Conservation (phyloP, 2,888 invertebrate species). For the Leptopilina drosophilae region DNA sequence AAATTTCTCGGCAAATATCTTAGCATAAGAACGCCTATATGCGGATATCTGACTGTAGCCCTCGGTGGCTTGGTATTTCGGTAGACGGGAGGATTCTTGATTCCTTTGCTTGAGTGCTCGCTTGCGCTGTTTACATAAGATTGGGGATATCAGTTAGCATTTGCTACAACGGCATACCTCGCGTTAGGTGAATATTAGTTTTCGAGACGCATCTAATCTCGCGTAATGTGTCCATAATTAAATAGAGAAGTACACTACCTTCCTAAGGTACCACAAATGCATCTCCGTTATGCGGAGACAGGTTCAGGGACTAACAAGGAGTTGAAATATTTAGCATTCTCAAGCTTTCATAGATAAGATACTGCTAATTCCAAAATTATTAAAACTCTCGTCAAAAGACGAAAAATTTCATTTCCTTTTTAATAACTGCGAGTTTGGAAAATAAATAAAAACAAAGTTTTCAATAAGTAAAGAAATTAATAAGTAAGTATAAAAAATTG, state of each 20-base stretch:
- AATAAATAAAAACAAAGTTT: no score
- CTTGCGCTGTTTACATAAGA: conserved; percentile 65
- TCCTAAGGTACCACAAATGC: background rate
- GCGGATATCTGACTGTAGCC: background rate
- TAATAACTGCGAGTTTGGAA: no score
- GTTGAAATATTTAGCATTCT: conserved; percentile 12
- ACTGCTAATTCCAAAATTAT: background rate
- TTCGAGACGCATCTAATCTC: conserved; percentile 70
- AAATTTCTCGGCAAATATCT: conserved; percentile 28
- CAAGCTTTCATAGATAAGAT: background rate
- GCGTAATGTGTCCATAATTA: conserved; percentile 70
- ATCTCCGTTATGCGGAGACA: conserved; percentile 19
- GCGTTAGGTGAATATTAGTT: conserved; percentile 68
- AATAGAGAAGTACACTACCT: conserved; percentile 54
- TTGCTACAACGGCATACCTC: conserved; percentile 55
- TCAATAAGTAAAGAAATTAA: no score
- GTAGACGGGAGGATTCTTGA: conserved; percentile 56
- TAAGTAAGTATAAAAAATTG: no score
- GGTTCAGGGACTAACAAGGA: conserved; percentile 11
- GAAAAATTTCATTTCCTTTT: background rate
- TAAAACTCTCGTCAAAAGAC: background rate
- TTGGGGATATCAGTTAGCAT: conserved; percentile 63
- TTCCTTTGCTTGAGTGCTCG: conserved; percentile 26
- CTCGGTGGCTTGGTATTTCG: conserved; percentile 43
- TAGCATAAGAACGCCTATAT: conserved; percentile 9